Conservation (phyloP, 2,888 invertebrate species). For the Nomada lathburiana region DNA sequence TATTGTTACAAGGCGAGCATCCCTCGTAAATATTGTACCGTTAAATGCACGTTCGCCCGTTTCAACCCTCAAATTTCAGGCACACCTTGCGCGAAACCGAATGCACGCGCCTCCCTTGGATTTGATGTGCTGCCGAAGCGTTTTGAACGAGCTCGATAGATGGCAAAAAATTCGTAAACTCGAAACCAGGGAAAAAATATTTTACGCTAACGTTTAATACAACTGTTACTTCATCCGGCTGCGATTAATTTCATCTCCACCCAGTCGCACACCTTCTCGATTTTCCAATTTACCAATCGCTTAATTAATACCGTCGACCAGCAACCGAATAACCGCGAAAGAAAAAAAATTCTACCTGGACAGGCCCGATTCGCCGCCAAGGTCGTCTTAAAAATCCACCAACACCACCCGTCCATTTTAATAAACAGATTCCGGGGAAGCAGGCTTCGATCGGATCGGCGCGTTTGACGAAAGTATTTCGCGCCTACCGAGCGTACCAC, state of each 20-base stretch:
- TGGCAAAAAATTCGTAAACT: too few species aligned
- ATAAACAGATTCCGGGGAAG: conserved; percentile 24
- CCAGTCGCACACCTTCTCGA: too few species aligned
- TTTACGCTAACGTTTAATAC: too few species aligned
- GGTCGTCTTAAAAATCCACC: background rate
- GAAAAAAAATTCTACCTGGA: too few species aligned
- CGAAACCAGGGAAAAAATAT: too few species aligned
- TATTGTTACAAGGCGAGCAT: conserved; percentile 47
- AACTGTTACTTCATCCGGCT: too few species aligned
- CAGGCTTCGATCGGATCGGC: conserved; percentile 41
- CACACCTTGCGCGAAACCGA: background rate
- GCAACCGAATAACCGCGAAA: too few species aligned
- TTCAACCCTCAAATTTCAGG: conserved; percentile 28
- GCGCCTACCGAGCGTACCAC: conserved; percentile 58
- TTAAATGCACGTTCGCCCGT: conserved; percentile 28
- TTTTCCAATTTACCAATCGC: too few species aligned
- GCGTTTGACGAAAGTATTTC: conserved; percentile 65
- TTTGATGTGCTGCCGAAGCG: background rate
- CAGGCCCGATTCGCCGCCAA: too few species aligned
- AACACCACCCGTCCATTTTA: conserved; percentile 2
- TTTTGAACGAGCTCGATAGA: background rate
- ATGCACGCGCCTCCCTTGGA: background rate
- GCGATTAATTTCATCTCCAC: too few species aligned
- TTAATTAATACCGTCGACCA: too few species aligned
- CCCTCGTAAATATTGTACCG: conserved; percentile 59